Evolutionary conservation across 2,113 vertebrate genomes (phyloP), one percentile per base, ranked within the genome.

Genomic region (Ornithorhynchus anatinus): DNA sequence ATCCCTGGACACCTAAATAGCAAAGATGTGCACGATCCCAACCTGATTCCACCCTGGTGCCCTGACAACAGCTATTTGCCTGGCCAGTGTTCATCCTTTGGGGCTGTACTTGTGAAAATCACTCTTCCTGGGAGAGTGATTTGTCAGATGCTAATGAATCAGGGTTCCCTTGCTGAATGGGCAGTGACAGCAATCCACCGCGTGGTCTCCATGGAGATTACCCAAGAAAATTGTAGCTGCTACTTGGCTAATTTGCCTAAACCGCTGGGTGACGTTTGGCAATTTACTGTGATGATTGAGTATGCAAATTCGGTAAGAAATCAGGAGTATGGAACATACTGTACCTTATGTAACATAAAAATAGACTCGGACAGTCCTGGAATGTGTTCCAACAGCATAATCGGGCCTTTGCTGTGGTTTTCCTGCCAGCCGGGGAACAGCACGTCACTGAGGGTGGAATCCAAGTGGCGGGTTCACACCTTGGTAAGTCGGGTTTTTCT

Each of bases 281-380:
- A 40, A 67, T 32, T 75, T 70, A 16, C 35, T 13, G 8, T 23
- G 35, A 43, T 68, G 37, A 35, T 43, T 43, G 40, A 42, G n/a
- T 22, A 59, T 31, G 54, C 23, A 38, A 69, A 68, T 64, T 57
- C 6, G 42, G 27, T 32, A 33, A 68, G 31, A 48, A 47, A 22
- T 17, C 14, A 27, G 4, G 14, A 50, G 31, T 16, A 65, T 11
- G 50, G 85, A 84, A 84, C 75, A 78, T 37, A 54, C 40, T 77
- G 83, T 82, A 82, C 75, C 73, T 85, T 82, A 82, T 71, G 78
- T 84, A 84, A 80, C 84, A 75, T 67, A 87, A 80, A 85, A 80
- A 88, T 84, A 85, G 64, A 70, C 61, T 36, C 61, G 75, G 78
- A 50, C 63, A 23, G 72, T 45, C 69, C 29, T 42, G 78, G 80